phyloP scores from a whole-genome alignment of 2,888 invertebrate genomes.

The Blastobasis lacticolella region DNA sequence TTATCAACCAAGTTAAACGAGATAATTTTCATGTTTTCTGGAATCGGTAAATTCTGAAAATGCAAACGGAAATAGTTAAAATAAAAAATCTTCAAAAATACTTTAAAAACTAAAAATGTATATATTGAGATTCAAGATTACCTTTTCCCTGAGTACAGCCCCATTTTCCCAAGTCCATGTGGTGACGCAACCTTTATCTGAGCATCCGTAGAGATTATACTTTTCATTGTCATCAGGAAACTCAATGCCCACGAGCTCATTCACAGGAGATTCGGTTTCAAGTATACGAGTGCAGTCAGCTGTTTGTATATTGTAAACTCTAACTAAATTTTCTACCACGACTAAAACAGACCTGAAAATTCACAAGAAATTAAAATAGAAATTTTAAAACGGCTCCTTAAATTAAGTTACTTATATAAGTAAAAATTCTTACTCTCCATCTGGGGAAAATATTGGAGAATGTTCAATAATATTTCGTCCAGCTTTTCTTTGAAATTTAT shows the following conservation, averaged over 20 bases:
- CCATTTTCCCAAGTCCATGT: slow-evolving; percentile 68
- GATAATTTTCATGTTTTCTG: slow-evolving; percentile 29
- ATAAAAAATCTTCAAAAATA: background rate
- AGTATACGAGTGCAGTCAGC: slow-evolving; percentile 55
- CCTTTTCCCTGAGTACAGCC: slow-evolving; percentile 58
- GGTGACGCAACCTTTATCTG: slow-evolving; percentile 46
- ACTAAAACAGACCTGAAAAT: slow-evolving; percentile 53
- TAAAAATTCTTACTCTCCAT: slow-evolving; percentile 54
- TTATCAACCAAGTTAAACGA: slow-evolving; percentile 54
- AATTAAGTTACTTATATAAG: background rate
- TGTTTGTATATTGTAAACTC: slow-evolving; percentile 61
- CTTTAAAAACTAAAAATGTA: background rate
- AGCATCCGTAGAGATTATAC: slow-evolving; percentile 60
- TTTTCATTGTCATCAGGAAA: slow-evolving; percentile 51
- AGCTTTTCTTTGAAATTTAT: slow-evolving; percentile 55
- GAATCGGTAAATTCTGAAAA: slow-evolving; percentile 47
- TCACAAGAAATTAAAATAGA: background rate
- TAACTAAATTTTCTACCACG: slow-evolving; percentile 56
- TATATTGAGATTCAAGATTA: slow-evolving; percentile 21
- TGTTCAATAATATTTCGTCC: slow-evolving; percentile 65
- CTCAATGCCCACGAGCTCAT: slow-evolving; percentile 47
- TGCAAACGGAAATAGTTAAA: background rate
- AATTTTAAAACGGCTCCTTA: background rate
- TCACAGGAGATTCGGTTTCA: slow-evolving; percentile 45
- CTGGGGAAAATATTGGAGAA: slow-evolving; percentile 60